These are phyloP conservation scores for Pollenia labialis DNA, from an alignment of 2,888 invertebrate genomes.

Conservation along the genomic window DNA sequence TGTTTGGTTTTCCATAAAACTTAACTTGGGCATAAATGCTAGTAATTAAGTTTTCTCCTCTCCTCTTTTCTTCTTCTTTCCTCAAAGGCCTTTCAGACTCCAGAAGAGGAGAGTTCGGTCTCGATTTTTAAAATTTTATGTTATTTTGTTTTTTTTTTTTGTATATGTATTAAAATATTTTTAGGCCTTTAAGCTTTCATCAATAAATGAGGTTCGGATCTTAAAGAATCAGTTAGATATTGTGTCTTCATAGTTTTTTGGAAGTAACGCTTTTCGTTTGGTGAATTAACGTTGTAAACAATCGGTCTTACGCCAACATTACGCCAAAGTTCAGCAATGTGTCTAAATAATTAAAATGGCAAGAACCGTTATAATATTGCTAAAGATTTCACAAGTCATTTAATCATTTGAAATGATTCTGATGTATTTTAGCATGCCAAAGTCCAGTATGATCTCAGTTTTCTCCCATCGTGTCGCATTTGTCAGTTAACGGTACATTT, in stretches of 20 bases:
- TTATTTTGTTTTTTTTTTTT: slow-evolving; percentile 32
- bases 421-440: no score
- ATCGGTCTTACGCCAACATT: slow-evolving; percentile 84
- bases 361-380: no score
- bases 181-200: slow-evolving; percentile 80
- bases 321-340: slow-evolving; percentile 84
- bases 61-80: neutral
- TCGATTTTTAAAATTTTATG: slow-evolving; percentile 22
- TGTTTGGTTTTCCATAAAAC: slow-evolving; percentile 33
- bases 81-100: neutral
- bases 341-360: slow-evolving; percentile 76
- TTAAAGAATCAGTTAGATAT: slow-evolving; percentile 84
- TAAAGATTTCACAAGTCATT: no score
- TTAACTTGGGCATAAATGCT: slow-evolving; percentile 31
- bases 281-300: slow-evolving; percentile 84
- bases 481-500: no score
- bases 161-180: neutral
- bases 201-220: slow-evolving; percentile 83
- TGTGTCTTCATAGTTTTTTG: slow-evolving; percentile 84
- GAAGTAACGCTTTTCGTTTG: slow-evolving; percentile 84
- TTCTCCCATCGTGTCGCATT: no score
- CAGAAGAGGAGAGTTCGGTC: slow-evolving; percentile 15
- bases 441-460: no score
- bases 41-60: neutral
- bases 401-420: no score